phyloP scores from a whole-genome alignment of 2,113 vertebrate genomes.

The Xiphophorus couchianus region DNA sequence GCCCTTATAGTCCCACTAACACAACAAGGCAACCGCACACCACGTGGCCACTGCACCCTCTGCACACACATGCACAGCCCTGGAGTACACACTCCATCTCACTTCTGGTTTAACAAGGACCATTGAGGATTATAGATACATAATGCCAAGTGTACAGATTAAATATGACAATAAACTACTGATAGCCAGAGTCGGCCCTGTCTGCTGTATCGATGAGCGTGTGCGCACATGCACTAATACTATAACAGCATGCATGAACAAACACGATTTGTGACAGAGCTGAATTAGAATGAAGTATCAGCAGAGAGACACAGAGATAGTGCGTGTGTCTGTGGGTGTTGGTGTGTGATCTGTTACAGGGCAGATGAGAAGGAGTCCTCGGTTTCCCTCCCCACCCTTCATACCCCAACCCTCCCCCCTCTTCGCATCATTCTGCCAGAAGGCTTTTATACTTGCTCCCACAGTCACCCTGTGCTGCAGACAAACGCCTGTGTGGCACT shows the following conservation, averaged over 20 bases:
- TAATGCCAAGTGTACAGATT: conserved; percentile 79
- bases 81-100: conserved; percentile 72
- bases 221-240: conserved; percentile 56
- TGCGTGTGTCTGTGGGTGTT: conserved; percentile 38
- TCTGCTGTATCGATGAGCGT: conserved; percentile 53
- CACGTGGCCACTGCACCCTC: conserved; percentile 1
- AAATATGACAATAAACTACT: conserved; percentile 81
- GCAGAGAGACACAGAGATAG: conserved; percentile 53
- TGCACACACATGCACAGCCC: conserved; percentile 28
- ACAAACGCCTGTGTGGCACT: conserved; percentile 52
- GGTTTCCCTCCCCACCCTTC: conserved; percentile 11
- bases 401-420: conserved; percentile 7
- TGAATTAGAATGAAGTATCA: conserved; percentile 77
- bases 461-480: conserved; percentile 68
- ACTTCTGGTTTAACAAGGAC: conserved; percentile 68
- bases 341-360: conserved; percentile 65
- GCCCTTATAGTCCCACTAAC: conserved; percentile 70
- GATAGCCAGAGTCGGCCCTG: conserved; percentile 76
- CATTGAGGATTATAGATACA: conserved; percentile 74
- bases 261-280: conserved; percentile 80
- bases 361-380: conserved; percentile 73
- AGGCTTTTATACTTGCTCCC: conserved; percentile 74
- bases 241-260: conserved; percentile 79
- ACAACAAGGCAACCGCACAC: conserved; percentile 41
- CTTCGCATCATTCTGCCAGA: conserved; percentile 73